Evolutionary conservation across 2,888 invertebrate genomes (phyloP), one percentile per base, ranked within the genome.

Genomic region (Zaprionus lineosus): DNA sequence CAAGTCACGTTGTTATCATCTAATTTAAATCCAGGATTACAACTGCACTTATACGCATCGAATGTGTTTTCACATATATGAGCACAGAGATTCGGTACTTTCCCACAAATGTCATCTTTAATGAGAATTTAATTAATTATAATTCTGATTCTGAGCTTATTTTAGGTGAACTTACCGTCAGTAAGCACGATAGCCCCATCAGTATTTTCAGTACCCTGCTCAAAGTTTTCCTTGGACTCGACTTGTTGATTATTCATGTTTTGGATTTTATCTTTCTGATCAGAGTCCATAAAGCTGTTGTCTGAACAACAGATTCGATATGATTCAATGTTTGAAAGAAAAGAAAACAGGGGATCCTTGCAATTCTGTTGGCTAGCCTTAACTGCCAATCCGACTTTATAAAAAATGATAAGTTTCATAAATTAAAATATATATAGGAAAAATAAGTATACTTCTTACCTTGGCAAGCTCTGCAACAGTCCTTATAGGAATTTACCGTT

Each of bases 381-480:
- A 0, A 92, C 91, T 33, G 92, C 91, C 26, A 93, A 88, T 1
- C 94, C 94, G 29, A 93, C 67, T 68, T n/a, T n/a, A 3, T 3
- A 12, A 24, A 33, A 11, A 3, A 14, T 21, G 7, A 21, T 21
- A 16, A 11, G 14, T 8, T 37, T n/a, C n/a, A 28, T 28, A 28
- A 19, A 11, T 28, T 11, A 34, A n/a, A 2, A 6, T 15, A 8
- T 6, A 7, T 18, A 1, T 2, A 34, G 11, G 14, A 15, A 34
- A 6, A 1, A 9, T 14, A 11, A 16, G 6, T n/a, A 7, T 6
- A 1, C 5, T 7, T 8, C 9, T 11, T 33, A 63, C 67, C 88
- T 84, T 92, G 92, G 73, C 94, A 94, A 4, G 92, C 92, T 69
- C 92, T 92, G 74, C 93, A 94, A 74, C 94, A 94, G 73, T 92